A percentile compares a stretch with the other conserved stretches of the same genome.
Evolutionary conservation across 2,797 vertebrate species (phyloP).

Genomic region (Oreochromis mossambicus): DNA sequence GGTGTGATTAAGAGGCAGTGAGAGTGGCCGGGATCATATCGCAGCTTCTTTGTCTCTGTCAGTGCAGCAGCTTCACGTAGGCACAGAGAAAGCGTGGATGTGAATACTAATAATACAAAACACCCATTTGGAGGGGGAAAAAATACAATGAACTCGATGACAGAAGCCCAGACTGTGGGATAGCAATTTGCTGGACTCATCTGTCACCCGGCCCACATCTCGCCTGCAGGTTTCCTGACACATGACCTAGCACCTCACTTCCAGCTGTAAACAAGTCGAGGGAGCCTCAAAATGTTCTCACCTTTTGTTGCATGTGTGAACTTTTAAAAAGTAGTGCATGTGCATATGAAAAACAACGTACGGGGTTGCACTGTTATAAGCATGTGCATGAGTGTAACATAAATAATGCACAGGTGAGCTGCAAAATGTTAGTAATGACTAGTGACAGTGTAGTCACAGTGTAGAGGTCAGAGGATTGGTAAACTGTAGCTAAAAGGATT

Average conservation of each 20-base stretch:
- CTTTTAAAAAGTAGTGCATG: not conserved
- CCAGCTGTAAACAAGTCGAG: not conserved
- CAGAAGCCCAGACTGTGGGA: conserved; percentile 27
- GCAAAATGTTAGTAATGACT: not conserved
- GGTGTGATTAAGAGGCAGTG: conserved; percentile 55
- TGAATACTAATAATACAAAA: conserved; percentile 57
- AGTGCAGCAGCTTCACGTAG: conserved; percentile 31
- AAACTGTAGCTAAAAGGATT: not conserved
- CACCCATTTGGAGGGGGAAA: conserved; percentile 2
- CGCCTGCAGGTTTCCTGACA: conserved; percentile 5
- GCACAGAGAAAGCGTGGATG: conserved; percentile 19
- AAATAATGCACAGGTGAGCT: not conserved
- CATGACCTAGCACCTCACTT: not conserved
- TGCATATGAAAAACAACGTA: not conserved
- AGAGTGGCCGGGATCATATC: conserved; percentile 38
- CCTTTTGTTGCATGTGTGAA: not conserved
- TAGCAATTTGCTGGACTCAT: conserved; percentile 27
- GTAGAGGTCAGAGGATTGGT: not conserved
- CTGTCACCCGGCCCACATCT: conserved; percentile 12
- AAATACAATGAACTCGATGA: conserved; percentile 30
- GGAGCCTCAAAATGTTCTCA: not conserved
- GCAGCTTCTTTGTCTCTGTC: conserved; percentile 38
- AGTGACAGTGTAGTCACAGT: not conserved
- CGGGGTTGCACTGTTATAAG: not conserved
- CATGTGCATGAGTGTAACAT: not conserved